These are phyloP conservation scores for Acronicta alni DNA, from an alignment of 2,888 invertebrate species.

Conservation along the genomic window DNA sequence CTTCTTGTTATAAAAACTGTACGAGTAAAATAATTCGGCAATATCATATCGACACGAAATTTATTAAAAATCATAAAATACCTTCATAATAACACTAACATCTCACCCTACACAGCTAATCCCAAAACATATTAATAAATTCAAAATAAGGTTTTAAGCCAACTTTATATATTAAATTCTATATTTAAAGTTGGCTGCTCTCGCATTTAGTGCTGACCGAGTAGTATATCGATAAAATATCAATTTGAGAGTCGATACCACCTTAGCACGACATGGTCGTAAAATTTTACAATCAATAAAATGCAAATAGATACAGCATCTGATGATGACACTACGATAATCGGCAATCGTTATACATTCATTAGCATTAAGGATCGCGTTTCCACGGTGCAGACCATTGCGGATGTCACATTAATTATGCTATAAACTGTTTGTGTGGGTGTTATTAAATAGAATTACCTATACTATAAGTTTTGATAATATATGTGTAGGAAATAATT, in stretches of 20 bases:
- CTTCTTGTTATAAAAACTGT: slow-evolving; percentile 46
- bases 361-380: slow-evolving; percentile 60
- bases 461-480: slow-evolving; percentile 27
- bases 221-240: slow-evolving; percentile 72
- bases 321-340: slow-evolving; percentile 73
- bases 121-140: slow-evolving; percentile 51
- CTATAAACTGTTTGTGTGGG: slow-evolving; percentile 42
- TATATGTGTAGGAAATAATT: slow-evolving; percentile 10
- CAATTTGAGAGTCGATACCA: slow-evolving; percentile 75
- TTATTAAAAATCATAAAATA: slow-evolving; percentile 48
- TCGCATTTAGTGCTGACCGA: slow-evolving; percentile 55
- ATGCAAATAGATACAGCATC: slow-evolving; percentile 75
- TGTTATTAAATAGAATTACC: slow-evolving; percentile 32
- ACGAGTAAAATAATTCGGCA: slow-evolving; percentile 27
- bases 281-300: slow-evolving; percentile 79
- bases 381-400: slow-evolving; percentile 36
- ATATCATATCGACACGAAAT: slow-evolving; percentile 24
- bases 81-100: slow-evolving; percentile 29
- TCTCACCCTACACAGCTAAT: slow-evolving; percentile 43
- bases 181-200: slow-evolving; percentile 58
- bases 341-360: slow-evolving; percentile 69
- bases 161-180: slow-evolving; percentile 55
- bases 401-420: slow-evolving; percentile 41
- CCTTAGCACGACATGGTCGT: slow-evolving; percentile 74
- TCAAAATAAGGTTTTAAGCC: slow-evolving; percentile 59